These are phyloP conservation scores for Neoitamus cyanurus DNA, from an alignment of 2,888 invertebrate species.

Conservation along the genomic window DNA sequence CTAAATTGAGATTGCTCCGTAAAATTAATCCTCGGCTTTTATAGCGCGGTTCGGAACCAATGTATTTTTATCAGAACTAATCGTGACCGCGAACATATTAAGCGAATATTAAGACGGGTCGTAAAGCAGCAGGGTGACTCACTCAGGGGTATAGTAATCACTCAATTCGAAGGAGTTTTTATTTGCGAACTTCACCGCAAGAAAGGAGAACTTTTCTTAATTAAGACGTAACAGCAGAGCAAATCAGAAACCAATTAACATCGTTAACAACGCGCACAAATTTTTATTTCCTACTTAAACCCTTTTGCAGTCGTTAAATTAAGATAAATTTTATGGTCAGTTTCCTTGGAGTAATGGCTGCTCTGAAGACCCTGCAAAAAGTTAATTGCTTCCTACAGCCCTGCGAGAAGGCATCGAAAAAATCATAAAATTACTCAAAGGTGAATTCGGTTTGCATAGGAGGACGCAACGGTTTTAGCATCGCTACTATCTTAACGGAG, in stretches of 20 bases:
- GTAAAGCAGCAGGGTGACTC: slow-evolving; percentile 17
- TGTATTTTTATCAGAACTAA: not conserved
- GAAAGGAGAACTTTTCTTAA: slow-evolving; percentile 15
- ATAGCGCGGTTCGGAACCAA: not conserved
- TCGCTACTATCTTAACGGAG: not conserved
- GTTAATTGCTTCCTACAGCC: not conserved
- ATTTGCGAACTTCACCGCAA: not conserved
- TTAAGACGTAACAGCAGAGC: slow-evolving; percentile 36
- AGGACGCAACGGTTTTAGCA: not conserved
- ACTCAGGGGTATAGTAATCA: slow-evolving; percentile 14
- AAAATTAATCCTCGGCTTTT: not conserved
- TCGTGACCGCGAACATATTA: slow-evolving; percentile 27
- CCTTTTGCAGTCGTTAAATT: slow-evolving; percentile 33
- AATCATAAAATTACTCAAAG: not conserved
- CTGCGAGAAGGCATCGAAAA: not conserved
- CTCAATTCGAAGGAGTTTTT: slow-evolving; percentile 11
- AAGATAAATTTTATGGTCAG: slow-evolving; percentile 41
- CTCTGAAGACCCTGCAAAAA: not conserved
- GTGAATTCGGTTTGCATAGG: not conserved
- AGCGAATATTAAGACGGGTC: not conserved
- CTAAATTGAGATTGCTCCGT: slow-evolving; percentile 9
- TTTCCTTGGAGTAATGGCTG: slow-evolving; percentile 15
- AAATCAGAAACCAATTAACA: slow-evolving; percentile 40
- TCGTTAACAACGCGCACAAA: slow-evolving; percentile 15
- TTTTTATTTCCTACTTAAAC: slow-evolving; percentile 21